A percentile compares a stretch with the other conserved stretches of the same genome.
Evolutionary conservation across 2,113 vertebrate genomes (phyloP).

Genomic region (Ptyas mucosa): DNA sequence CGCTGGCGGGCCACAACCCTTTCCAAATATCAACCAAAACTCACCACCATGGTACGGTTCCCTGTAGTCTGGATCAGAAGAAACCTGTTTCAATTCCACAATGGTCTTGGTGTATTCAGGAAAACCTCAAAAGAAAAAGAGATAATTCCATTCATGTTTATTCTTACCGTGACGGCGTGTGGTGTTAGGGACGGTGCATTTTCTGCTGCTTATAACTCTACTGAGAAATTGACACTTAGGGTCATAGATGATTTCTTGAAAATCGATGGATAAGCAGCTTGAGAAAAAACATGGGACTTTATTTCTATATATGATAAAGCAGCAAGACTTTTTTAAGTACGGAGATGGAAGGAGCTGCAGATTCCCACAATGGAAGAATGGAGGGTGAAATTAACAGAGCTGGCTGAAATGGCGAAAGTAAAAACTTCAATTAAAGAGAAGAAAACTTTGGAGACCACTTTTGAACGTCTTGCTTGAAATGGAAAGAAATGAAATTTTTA

Average conservation of each 20-base stretch:
- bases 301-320: neutral
- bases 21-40: neutral
- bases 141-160: neutral
- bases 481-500: neutral
- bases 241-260: neutral
- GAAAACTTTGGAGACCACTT: neutral
- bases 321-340: neutral
- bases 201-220: neutral
- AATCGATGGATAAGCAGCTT: neutral
- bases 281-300: neutral
- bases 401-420: neutral
- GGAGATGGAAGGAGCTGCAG: neutral
- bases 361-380: neutral
- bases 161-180: neutral
- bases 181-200: neutral
- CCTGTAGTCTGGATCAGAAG: slow-evolving; percentile 10
- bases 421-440: neutral
- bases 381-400: neutral
- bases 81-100: neutral
- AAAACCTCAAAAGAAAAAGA: neutral
- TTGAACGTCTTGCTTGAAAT: neutral
- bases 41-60: slow-evolving; percentile 17
- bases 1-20: no score
- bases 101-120: slow-evolving; percentile 9
- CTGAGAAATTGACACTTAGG: neutral